phyloP scores from a whole-genome alignment of 1,140 invertebrate species.

The Hermetia illucens region DNA sequence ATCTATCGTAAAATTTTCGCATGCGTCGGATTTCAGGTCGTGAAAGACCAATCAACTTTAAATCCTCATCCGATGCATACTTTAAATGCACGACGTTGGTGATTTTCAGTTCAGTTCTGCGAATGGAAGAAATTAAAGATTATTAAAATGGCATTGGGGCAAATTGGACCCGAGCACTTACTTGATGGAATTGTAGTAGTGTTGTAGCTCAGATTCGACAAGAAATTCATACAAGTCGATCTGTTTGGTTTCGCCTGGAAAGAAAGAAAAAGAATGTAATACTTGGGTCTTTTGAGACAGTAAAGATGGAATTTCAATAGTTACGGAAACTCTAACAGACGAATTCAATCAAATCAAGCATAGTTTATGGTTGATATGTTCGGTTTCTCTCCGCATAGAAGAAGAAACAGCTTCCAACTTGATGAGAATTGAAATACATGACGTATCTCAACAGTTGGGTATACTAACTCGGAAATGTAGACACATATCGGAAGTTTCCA shows the following conservation, averaged over 20 bases:
- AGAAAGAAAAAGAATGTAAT: too few relatives aligned
- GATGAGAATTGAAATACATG: too few relatives aligned
- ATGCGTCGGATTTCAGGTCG: slow-evolving; percentile 88
- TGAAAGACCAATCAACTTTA: slow-evolving; percentile 83
- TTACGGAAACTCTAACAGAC: too few relatives aligned
- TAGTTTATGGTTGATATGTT: too few relatives aligned
- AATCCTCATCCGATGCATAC: slow-evolving; percentile 87
- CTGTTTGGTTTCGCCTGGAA: slow-evolving; percentile 26
- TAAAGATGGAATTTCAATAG: too few relatives aligned
- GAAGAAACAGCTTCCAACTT: too few relatives aligned
- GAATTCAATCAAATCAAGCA: too few relatives aligned
- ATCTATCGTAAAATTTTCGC: slow-evolving; percentile 85
- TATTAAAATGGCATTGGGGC: not conserved
- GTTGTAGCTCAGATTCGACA: slow-evolving; percentile 76
- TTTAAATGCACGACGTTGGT: slow-evolving; percentile 90
- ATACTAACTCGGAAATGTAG: too few relatives aligned
- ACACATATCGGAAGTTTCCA: too few relatives aligned
- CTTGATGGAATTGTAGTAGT: slow-evolving; percentile 63
- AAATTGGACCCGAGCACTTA: slow-evolving; percentile 19
- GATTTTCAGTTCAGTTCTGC: slow-evolving; percentile 61
- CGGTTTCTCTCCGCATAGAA: too few relatives aligned
- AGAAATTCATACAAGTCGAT: slow-evolving; percentile 81
- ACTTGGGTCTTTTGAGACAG: too few relatives aligned
- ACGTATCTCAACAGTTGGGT: too few relatives aligned
- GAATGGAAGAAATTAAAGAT: slow-evolving; percentile 11